Evolutionary conservation across 2,113 vertebrate species (phyloP), one percentile per base, ranked within the genome.

Genomic region (Calidris pugnax): DNA sequence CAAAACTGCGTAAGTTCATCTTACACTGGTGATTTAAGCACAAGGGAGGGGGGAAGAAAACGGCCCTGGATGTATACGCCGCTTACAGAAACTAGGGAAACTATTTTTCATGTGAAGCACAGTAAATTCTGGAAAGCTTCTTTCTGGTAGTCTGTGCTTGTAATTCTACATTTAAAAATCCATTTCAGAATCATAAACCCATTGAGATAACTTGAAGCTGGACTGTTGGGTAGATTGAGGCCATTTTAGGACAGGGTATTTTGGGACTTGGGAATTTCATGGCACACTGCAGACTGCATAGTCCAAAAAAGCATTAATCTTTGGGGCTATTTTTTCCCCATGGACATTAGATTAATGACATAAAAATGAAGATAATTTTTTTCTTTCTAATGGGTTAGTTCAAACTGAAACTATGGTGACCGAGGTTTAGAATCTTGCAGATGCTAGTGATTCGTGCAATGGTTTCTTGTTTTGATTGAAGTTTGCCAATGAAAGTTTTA

Each of bases 1-100:
- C 82, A 99, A 99, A 98, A 99, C 99, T 2, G 99, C 99, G 99
- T 99, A 98, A 99, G 99, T 98, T 41, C 20, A 15, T 27, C 16
- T 66, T 85, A 24, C 69, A 51, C 10, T 63, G 71, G 22, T 72
- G 13, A 28, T 72, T 27, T 68, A 55, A 68, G 30, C 14, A 32
- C 16, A 32, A 41, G 6, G 12, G 7, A 19, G 18, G 26, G 8
- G 22, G 45, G 22, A 30, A 62, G 27, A 23, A 23, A 8, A 10
- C 17, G 48, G 10, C 17, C 6, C 51, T 74, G 30, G 19, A 7
- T 51, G 5, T 28, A 4, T 4, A 2, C 41, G 8, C 20, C 11
- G 15, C 22, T 83, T 63, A 13, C 0, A 6, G 7, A 27, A 64
- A 47, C 71, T 69, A 60, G 75, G 56, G n/a, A n/a, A n/a, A n/a